These are phyloP conservation scores for Artemia sinica DNA, from an alignment of 2,888 invertebrate genomes.

Conservation along the genomic window DNA sequence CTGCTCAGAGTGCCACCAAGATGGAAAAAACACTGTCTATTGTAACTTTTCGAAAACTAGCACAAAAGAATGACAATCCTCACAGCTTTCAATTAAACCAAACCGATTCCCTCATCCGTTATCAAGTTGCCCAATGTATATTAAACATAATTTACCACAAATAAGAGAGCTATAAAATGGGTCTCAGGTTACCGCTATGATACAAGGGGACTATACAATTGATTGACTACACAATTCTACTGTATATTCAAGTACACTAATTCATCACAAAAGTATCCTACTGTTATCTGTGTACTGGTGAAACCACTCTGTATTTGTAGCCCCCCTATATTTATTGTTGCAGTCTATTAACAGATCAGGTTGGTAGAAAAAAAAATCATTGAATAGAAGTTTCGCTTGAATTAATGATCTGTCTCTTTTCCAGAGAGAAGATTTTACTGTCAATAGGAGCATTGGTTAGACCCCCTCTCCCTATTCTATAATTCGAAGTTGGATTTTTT, in stretches of 20 bases:
- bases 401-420: no score
- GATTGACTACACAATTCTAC: constrained; percentile 5
- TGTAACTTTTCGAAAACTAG: no score
- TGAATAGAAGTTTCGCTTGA: neutral
- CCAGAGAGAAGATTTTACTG: no score
- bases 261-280: constrained; percentile 10
- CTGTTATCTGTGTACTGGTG: constrained; percentile 1
- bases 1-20: no score
- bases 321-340: constrained; percentile 8
- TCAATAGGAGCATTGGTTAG: no score
- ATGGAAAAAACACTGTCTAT: no score
- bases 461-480: no score
- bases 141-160: constrained; percentile 13
- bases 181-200: constrained; percentile 10
- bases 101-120: no score
- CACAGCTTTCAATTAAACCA: no score
- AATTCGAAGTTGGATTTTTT: no score
- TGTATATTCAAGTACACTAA: constrained; percentile 12
- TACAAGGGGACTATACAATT: neutral
- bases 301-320: constrained; percentile 14
- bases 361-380: neutral
- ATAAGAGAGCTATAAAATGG: neutral
- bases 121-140: neutral
- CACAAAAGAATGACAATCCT: no score
- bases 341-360: neutral